A percentile compares a stretch with the other conserved stretches of the same genome.
Conservation (phyloP, 1,140 invertebrate species). For the Macrobrachium rosenbergii region DNA sequence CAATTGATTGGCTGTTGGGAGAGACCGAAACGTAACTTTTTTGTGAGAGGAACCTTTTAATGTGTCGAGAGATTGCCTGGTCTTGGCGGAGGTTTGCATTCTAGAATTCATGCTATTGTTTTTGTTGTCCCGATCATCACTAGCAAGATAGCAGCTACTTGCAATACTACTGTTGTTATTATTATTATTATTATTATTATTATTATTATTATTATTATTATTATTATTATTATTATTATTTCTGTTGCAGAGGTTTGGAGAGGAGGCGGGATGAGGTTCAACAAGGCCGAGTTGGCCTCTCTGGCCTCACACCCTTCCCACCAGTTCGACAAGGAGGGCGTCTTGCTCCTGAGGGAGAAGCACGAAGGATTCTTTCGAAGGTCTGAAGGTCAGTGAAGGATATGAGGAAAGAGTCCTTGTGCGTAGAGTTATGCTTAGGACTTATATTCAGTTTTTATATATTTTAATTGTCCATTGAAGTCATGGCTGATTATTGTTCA, state of each 20-base stretch:
- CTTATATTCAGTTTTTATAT: too few relatives aligned
- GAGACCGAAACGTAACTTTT: too few relatives aligned
- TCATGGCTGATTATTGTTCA: not conserved
- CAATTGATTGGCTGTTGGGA: too few relatives aligned
- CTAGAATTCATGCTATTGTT: too few relatives aligned
- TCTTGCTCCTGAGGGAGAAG: constrained; percentile 86
- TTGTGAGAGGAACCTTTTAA: too few relatives aligned
- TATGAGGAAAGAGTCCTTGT: not conserved
- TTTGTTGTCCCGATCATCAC: too few relatives aligned
- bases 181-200: constrained; percentile 27
- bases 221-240: constrained; percentile 6
- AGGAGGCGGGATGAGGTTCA: constrained; percentile 83
- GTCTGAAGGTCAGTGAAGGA: constrained; percentile 83
- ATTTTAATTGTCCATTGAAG: not conserved
- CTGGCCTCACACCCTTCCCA: constrained; percentile 87
- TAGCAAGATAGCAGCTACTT: too few relatives aligned
- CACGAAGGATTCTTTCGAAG: constrained; percentile 88
- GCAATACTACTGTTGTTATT: not conserved
- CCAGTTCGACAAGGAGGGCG: constrained; percentile 93
- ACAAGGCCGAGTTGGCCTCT: constrained; percentile 87
- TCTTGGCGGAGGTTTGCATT: too few relatives aligned
- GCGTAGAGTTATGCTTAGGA: too few relatives aligned
- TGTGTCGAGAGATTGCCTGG: too few relatives aligned
- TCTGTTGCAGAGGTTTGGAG: constrained; percentile 52
- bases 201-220: constrained; percentile 15